phyloP scores from a whole-genome alignment of 2,797 vertebrate genomes.

The Gila robusta region DNA sequence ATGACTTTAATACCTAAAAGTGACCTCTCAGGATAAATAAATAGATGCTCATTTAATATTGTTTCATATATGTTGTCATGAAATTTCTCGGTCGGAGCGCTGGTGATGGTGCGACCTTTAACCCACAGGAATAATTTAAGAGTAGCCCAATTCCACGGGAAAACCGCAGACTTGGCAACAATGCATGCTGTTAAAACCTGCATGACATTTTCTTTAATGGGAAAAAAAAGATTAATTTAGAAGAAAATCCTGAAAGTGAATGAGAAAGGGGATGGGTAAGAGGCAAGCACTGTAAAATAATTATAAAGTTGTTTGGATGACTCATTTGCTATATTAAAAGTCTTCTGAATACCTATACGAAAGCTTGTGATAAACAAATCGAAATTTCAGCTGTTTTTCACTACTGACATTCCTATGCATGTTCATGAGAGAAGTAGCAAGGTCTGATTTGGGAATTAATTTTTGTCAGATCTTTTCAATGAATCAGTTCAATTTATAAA shows the following conservation, averaged over 20 bases:
- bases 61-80: constrained; percentile 16
- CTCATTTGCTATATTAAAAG: neutral
- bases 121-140: neutral
- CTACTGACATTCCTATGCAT: neutral
- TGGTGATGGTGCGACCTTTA: neutral
- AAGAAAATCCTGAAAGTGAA: neutral
- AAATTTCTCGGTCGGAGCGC: neutral
- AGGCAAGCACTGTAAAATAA: neutral
- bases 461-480: neutral
- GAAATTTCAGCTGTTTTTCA: neutral
- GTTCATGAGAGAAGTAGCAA: neutral
- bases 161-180: neutral
- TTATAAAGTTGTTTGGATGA: neutral
- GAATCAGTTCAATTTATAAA: neutral
- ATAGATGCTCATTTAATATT: neutral
- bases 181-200: constrained; percentile 7
- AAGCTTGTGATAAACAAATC: neutral
- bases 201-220: neutral
- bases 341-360: neutral
- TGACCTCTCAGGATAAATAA: constrained; percentile 43
- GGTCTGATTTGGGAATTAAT: neutral
- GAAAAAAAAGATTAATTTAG: neutral
- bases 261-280: neutral
- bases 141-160: neutral
- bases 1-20: constrained; percentile 47